phyloP scores from a whole-genome alignment of 1,140 invertebrate genomes.

The Sarcophaga bullata region DNA sequence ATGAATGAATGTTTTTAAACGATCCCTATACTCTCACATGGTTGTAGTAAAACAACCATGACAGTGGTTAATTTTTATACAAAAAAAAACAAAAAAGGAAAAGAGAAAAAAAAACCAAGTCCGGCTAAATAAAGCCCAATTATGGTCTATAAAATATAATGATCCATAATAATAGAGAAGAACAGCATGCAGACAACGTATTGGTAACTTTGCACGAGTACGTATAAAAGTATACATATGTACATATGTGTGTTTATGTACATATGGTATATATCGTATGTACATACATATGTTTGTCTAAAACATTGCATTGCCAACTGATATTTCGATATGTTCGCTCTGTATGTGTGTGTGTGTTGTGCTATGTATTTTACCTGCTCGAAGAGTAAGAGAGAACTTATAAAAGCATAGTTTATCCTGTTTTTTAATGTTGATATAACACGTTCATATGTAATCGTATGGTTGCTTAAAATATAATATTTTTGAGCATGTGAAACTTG shows the following conservation, averaged over 20 bases:
- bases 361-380: neutral
- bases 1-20: neutral
- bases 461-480: conserved; percentile 9
- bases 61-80: neutral
- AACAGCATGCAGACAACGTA: neutral
- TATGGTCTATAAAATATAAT: conserved; percentile 43
- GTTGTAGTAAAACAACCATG: neutral
- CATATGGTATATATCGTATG: no score
- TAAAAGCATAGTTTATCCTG: no score
- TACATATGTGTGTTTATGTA: neutral
- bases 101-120: neutral
- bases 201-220: neutral
- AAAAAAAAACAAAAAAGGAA: neutral
- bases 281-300: neutral
- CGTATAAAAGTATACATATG: no score
- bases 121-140: conserved; percentile 5
- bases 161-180: conserved; percentile 41
- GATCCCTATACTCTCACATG: neutral
- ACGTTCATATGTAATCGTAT: neutral
- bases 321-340: neutral
- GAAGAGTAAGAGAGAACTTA: neutral
- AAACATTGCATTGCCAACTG: neutral
- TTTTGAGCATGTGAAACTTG: neutral
- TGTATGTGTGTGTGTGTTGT: neutral
- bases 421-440: no score